Percentiles rank a stretch among this genome's conserved stretches.
These are phyloP conservation scores for Neolamprologus caudopunctatus DNA, from an alignment of 2,113 vertebrate species.

Conservation along the genomic window DNA sequence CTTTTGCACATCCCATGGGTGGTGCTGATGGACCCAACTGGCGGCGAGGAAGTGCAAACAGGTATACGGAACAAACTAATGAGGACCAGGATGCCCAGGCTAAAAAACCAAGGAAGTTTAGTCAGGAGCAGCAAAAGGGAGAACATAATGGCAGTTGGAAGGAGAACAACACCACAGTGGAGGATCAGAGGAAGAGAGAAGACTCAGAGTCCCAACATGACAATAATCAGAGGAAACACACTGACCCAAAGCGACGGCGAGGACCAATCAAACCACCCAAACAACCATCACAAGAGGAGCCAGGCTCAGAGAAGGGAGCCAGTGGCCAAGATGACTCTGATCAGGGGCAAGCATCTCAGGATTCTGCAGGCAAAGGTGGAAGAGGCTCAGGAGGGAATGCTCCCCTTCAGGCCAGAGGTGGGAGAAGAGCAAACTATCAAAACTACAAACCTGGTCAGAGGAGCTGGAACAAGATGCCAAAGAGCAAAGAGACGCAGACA, in stretches of 20 bases:
- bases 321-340: neutral
- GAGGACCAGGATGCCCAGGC: slow-evolving; percentile 23
- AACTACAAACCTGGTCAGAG: slow-evolving; percentile 71
- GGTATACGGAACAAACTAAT: neutral
- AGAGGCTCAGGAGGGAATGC: slow-evolving; percentile 63
- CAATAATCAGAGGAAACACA: slow-evolving; percentile 61
- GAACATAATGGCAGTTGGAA: slow-evolving; percentile 12
- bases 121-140: slow-evolving; percentile 44
- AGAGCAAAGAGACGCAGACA: slow-evolving; percentile 95
- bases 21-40: slow-evolving; percentile 43
- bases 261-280: slow-evolving; percentile 66
- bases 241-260: slow-evolving; percentile 66
- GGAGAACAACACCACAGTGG: neutral
- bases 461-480: slow-evolving; percentile 77
- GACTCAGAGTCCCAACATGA: slow-evolving; percentile 6
- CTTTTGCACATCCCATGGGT: neutral
- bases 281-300: slow-evolving; percentile 47
- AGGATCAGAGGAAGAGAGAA: neutral
- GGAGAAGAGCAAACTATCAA: slow-evolving; percentile 63
- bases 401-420: slow-evolving; percentile 61
- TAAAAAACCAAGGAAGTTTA: slow-evolving; percentile 44
- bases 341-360: neutral
- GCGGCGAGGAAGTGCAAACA: slow-evolving; percentile 5
- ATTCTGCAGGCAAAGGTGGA: slow-evolving; percentile 8
- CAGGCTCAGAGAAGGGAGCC: slow-evolving; percentile 57